Percentiles rank a stretch among this genome's conserved stretches.
Evolutionary conservation across 2,797 vertebrate species (phyloP).

Genomic region (Eospalax fontanierii): DNA sequence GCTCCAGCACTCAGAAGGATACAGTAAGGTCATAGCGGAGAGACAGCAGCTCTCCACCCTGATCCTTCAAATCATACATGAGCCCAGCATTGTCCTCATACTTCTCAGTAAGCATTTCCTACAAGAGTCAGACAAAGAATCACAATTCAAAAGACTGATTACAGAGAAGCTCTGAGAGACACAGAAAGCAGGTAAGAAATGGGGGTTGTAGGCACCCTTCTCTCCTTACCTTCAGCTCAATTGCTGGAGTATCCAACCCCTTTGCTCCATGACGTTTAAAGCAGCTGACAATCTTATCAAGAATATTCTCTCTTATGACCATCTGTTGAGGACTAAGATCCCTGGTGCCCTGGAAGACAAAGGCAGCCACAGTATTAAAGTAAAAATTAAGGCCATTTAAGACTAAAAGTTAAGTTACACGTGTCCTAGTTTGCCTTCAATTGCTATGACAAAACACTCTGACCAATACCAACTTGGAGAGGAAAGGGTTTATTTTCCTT

Average conservation of each 20-base stretch:
- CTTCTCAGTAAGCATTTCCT: constrained; percentile 96
- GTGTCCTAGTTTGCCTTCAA: too few species aligned
- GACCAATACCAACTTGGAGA: too few species aligned
- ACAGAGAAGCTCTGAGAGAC: constrained; percentile 46
- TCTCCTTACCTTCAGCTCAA: constrained; percentile 95
- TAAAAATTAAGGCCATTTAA: constrained; percentile 56
- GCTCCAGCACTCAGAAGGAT: constrained; percentile 90
- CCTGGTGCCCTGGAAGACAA: constrained; percentile 94
- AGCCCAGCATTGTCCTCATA: constrained; percentile 97
- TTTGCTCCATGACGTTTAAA: constrained; percentile 98
- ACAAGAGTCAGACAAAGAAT: constrained; percentile 45
- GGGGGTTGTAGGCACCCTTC: background rate
- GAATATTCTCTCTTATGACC: constrained; percentile 96
- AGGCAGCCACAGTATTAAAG: constrained; percentile 43
- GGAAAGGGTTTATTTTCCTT: too few species aligned
- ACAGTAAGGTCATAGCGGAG: constrained; percentile 98
- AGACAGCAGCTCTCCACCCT: constrained; percentile 97
- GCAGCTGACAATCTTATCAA: constrained; percentile 92
- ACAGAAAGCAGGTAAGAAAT: constrained; percentile 21
- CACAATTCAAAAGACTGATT: constrained; percentile 12
- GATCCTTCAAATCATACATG: constrained; percentile 98
- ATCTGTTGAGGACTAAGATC: constrained; percentile 97
- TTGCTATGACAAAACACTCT: too few species aligned
- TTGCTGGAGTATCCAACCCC: constrained; percentile 97
- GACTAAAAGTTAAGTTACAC: constrained; percentile 20